These are phyloP conservation scores for Potamarius usumacintae DNA, from an alignment of 2,113 vertebrate genomes.

Conservation along the genomic window DNA sequence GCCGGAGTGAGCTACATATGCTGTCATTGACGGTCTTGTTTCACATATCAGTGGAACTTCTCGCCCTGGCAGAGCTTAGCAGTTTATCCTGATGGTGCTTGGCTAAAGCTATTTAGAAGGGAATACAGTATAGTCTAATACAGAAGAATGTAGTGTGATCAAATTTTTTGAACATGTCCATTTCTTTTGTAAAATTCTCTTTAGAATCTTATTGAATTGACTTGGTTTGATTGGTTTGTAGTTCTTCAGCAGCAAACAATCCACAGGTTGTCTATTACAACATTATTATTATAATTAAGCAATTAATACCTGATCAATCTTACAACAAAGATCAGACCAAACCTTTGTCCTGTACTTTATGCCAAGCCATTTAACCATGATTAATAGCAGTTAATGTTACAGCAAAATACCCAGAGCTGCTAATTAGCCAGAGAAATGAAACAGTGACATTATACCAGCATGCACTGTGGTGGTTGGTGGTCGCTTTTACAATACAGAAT, in stretches of 20 bases:
- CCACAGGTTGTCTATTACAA: constrained; percentile 1
- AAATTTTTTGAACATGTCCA: not conserved
- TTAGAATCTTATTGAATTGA: not conserved
- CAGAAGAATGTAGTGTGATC: not conserved
- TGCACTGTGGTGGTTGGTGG: constrained; percentile 28
- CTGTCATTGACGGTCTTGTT: not conserved
- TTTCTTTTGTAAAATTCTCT: not conserved
- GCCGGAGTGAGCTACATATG: no score
- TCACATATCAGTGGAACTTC: not conserved
- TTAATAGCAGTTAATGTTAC: constrained; percentile 30
- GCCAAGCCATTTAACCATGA: constrained; percentile 25
- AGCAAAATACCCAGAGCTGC: constrained; percentile 36
- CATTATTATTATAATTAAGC: constrained; percentile 25
- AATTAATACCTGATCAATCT: constrained; percentile 26
- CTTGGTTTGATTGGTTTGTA: constrained; percentile 13
- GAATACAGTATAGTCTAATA: not conserved
- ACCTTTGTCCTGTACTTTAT: constrained; percentile 30
- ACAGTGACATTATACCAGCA: constrained; percentile 44
- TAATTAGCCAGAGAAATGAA: constrained; percentile 43
- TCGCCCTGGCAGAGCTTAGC: no score
- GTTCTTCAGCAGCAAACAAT: not conserved
- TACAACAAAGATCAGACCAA: constrained; percentile 30
- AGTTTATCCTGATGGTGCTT: not conserved
- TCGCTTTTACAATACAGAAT: constrained; percentile 38
- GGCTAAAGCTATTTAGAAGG: not conserved